Percentiles rank a stretch among this genome's conserved stretches.
phyloP scores from a whole-genome alignment of 2,797 vertebrate species.

The Naso thynnoides region DNA sequence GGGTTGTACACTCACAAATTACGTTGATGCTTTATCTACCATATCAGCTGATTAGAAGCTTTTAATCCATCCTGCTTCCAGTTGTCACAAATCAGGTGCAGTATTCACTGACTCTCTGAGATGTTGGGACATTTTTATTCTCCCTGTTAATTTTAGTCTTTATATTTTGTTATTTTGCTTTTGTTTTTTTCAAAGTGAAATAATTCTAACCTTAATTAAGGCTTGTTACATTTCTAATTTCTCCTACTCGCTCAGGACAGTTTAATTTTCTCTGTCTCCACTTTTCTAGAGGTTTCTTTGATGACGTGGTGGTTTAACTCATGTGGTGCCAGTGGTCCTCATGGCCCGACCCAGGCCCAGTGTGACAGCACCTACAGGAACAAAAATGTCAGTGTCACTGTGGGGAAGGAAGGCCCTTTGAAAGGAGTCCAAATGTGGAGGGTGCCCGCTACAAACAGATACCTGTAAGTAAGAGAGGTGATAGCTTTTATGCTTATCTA shows the following conservation, averaged over 20 bases:
- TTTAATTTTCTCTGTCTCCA: background rate
- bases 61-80: conserved; percentile 20
- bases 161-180: background rate
- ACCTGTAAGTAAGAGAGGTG: conserved; percentile 82
- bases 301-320: conserved; percentile 90
- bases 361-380: conserved; percentile 89
- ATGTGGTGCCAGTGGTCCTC: conserved; percentile 89
- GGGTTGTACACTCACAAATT: conserved; percentile 11
- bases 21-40: background rate
- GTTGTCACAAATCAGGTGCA: conserved; percentile 4
- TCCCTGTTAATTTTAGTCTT: background rate
- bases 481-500: background rate
- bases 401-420: conserved; percentile 85
- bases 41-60: conserved; percentile 11
- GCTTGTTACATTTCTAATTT: background rate
- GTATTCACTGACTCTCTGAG: conserved; percentile 1
- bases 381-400: conserved; percentile 86
- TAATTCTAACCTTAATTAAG: background rate
- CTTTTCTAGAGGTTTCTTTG: conserved; percentile 80
- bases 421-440: conserved; percentile 91
- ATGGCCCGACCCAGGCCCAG: conserved; percentile 91
- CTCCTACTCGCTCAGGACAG: background rate
- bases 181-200: background rate
- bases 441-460: conserved; percentile 88
- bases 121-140: background rate